These are phyloP conservation scores for Hypsibius dujardini DNA, from an alignment of 1,140 invertebrate species.

Conservation along the genomic window DNA sequence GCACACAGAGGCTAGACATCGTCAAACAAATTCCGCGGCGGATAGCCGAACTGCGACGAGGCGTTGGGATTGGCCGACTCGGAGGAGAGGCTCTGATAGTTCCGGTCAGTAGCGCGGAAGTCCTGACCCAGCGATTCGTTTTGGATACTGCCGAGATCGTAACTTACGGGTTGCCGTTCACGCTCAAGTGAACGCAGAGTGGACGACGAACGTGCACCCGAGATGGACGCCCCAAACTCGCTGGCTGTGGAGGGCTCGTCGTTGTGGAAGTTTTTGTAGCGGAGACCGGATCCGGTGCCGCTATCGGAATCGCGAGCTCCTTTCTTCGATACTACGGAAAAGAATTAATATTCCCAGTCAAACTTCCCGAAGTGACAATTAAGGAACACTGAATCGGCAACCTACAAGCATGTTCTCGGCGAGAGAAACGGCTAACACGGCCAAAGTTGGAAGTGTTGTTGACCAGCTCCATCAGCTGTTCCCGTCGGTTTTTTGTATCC, in stretches of 20 bases:
- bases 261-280: conserved; percentile 8
- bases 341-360: not conserved
- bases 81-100: conserved; percentile 5
- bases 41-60: not conserved
- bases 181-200: too few relatives aligned
- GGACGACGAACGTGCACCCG: too few relatives aligned
- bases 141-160: too few relatives aligned
- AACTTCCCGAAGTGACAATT: not conserved
- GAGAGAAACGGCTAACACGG: not conserved
- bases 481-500: conserved; percentile 50
- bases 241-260: not conserved
- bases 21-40: conserved; percentile 11
- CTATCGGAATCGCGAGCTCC: not conserved
- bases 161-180: too few relatives aligned
- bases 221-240: not conserved
- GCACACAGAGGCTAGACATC: not conserved
- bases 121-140: too few relatives aligned
- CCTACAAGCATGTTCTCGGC: not conserved
- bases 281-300: not conserved
- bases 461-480: conserved; percentile 44
- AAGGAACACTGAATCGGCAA: not conserved
- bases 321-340: conserved; percentile 4
- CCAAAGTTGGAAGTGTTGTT: conserved; percentile 6
- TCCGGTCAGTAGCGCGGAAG: not conserved
- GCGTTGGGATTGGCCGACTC: not conserved